Evolutionary conservation across 2,888 invertebrate species (phyloP).

Genomic region (Rhyacophila evoluta): DNA sequence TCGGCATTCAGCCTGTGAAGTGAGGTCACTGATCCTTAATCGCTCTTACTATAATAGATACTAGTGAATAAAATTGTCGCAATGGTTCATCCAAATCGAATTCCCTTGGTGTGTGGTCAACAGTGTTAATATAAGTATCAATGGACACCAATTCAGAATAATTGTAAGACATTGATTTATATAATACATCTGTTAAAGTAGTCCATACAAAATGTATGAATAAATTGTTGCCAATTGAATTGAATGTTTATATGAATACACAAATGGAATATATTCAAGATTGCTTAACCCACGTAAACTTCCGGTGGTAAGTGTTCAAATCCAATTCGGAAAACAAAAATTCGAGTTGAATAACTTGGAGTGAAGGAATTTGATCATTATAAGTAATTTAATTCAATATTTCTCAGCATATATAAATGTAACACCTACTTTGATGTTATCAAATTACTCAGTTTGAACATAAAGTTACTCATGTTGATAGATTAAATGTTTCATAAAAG

Average conservation of each 20-base stretch:
- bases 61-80: not conserved
- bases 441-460: not conserved
- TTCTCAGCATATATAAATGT: not conserved
- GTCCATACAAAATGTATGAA: conserved; percentile 14
- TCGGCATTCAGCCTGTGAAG: too few relatives aligned
- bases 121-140: not conserved
- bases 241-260: conserved; percentile 6
- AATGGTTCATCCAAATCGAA: not conserved
- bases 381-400: not conserved
- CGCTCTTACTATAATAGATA: too few relatives aligned
- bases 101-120: not conserved
- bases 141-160: not conserved
- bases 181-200: not conserved
- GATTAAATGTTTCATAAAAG: not conserved
- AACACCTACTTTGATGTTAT: not conserved
- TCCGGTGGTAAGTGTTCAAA: not conserved
- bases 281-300: conserved; percentile 5
- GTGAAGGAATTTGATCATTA: not conserved
- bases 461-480: not conserved
- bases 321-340: not conserved
- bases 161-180: not conserved
- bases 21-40: too few relatives aligned
- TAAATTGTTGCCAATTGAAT: not conserved
- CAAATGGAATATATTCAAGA: not conserved
- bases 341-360: not conserved